Evolutionary conservation across 2,113 vertebrate genomes (phyloP).

Genomic region (Microtus montanus): DNA sequence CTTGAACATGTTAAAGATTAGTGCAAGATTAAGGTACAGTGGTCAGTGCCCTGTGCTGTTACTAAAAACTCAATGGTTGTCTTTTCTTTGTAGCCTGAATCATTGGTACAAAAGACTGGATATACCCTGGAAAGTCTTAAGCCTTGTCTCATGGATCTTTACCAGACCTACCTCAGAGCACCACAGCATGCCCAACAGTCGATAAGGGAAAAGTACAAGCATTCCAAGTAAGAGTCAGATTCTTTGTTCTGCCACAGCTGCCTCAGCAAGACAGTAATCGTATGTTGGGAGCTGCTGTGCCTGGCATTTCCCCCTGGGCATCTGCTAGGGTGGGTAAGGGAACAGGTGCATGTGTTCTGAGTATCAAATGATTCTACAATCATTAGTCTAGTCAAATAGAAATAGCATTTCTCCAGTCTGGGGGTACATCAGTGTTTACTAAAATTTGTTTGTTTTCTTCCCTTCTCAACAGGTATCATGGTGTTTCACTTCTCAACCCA

Average conservation of each 20-base stretch:
- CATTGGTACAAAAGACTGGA: conserved; percentile 88
- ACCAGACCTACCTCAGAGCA: conserved; percentile 91
- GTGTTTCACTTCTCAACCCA: conserved; percentile 91
- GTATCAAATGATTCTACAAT: not conserved
- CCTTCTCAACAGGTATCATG: conserved; percentile 87
- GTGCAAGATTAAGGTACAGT: not conserved
- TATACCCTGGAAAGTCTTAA: conserved; percentile 92
- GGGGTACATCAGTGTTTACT: not conserved
- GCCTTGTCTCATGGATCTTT: conserved; percentile 93
- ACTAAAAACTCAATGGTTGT: not conserved
- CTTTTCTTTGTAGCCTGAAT: conserved; percentile 85
- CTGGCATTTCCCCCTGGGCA: not conserved
- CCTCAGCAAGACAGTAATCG: not conserved
- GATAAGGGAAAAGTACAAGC: conserved; percentile 96
- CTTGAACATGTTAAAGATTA: not conserved
- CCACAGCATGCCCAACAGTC: conserved; percentile 95
- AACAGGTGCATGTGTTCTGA: not conserved
- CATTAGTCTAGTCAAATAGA: not conserved
- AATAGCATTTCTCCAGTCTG: not conserved
- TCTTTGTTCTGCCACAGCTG: not conserved
- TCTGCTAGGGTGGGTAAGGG: too few species aligned
- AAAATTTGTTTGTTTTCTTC: not conserved
- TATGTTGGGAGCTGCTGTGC: not conserved
- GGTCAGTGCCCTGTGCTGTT: not conserved
- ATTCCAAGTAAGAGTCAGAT: conserved; percentile 89